Evolutionary conservation across 2,888 invertebrate species (phyloP).

Genomic region (Gari tellinella): DNA sequence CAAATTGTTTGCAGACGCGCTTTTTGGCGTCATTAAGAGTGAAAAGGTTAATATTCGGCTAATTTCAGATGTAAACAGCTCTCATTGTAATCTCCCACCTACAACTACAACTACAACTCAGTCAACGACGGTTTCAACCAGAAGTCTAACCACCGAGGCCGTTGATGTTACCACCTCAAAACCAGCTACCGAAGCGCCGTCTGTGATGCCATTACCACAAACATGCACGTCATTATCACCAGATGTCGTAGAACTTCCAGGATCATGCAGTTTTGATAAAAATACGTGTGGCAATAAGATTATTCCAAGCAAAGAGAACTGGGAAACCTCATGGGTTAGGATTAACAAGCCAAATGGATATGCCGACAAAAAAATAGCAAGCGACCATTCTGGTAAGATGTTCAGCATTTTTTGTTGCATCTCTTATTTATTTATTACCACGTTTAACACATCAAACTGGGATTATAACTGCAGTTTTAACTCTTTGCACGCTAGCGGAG

Average conservation of each 20-base stretch:
- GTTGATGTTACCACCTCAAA: background rate
- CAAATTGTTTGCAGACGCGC: too few species aligned
- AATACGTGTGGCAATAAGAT: slow-evolving; percentile 27
- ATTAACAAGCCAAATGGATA: background rate
- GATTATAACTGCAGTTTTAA: too few species aligned
- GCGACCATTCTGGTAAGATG: background rate
- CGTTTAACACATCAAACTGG: too few species aligned
- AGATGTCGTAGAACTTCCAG: slow-evolving; percentile 12
- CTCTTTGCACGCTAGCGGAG: too few species aligned
- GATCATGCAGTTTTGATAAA: slow-evolving; percentile 47
- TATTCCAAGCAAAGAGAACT: background rate
- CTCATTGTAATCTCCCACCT: slow-evolving; percentile 6
- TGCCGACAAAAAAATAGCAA: background rate
- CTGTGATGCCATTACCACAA: background rate
- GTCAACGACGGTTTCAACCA: background rate
- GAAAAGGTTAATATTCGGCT: too few species aligned
- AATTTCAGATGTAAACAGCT: slow-evolving; percentile 10
- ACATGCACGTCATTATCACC: background rate
- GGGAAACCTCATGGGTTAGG: slow-evolving; percentile 23
- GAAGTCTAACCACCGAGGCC: background rate
- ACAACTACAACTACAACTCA: background rate
- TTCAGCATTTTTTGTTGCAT: too few species aligned
- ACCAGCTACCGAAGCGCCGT: background rate
- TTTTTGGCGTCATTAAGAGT: too few species aligned
- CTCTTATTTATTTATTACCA: too few species aligned